Conservation (phyloP, 2,888 invertebrate genomes). For the Rhorus exstirpatorius region DNA sequence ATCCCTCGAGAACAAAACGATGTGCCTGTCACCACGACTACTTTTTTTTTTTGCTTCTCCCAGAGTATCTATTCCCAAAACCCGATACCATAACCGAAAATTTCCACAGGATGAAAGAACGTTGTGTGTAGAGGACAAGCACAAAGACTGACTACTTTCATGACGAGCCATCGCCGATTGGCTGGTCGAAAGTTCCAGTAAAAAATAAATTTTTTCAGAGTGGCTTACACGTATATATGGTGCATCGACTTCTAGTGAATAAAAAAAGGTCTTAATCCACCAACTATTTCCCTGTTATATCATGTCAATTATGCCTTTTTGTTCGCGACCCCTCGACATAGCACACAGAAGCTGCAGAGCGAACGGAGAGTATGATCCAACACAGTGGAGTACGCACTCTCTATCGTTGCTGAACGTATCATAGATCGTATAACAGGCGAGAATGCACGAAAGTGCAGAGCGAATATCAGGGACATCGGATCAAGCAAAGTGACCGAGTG, state of each 20-base stretch:
- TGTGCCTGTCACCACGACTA: no score
- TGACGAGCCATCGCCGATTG: slow-evolving; percentile 32
- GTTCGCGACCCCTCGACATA: background rate
- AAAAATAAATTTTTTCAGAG: slow-evolving; percentile 2
- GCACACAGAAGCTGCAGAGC: no score
- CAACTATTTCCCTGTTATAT: background rate
- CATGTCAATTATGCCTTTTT: background rate
- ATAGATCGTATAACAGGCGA: slow-evolving; percentile 41
- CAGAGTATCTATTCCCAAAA: background rate
- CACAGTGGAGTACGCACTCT: no score
- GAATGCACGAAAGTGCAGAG: slow-evolving; percentile 43
- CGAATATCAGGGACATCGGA: slow-evolving; percentile 34
- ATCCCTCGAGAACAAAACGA: no score
- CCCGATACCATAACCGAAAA: background rate
- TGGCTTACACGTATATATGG: background rate
- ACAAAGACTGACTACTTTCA: slow-evolving; percentile 59
- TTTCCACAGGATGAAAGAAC: background rate
- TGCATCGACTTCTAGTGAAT: background rate
- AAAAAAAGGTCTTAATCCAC: background rate
- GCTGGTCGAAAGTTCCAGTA: background rate
- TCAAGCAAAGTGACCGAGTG: slow-evolving; percentile 39
- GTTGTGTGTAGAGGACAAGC: background rate
- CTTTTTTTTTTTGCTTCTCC: no score
- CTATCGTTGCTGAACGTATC: background rate
- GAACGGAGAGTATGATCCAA: slow-evolving; percentile 30